These are phyloP conservation scores for Notothenia coriiceps DNA, from an alignment of 2,113 vertebrate species.

Conservation along the genomic window DNA sequence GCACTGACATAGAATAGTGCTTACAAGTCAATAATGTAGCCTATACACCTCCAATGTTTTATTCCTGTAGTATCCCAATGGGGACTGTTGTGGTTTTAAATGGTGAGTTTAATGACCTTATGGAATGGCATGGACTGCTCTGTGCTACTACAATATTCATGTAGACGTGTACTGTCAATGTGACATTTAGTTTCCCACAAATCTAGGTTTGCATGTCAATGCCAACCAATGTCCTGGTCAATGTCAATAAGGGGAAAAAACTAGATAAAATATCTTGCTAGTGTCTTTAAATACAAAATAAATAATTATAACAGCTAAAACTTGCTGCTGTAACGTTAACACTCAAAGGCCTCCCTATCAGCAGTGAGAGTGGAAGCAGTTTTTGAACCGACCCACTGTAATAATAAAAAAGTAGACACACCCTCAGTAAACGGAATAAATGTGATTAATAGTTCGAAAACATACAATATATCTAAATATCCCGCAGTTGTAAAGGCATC, in stretches of 20 bases:
- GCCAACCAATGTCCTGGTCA: too few relatives aligned
- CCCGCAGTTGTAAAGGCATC: constrained; percentile 20
- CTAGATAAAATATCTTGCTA: constrained; percentile 6
- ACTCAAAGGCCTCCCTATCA: constrained; percentile 25
- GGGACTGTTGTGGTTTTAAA: constrained; percentile 51
- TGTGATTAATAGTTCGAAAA: constrained; percentile 11
- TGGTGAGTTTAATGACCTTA: constrained; percentile 62
- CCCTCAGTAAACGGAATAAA: constrained; percentile 77
- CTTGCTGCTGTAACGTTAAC: constrained; percentile 6
- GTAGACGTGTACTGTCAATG: neutral
- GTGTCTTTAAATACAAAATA: neutral
- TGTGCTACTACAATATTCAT: constrained; percentile 1
- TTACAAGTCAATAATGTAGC: constrained; percentile 33
- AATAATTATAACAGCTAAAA: neutral
- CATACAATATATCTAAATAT: neutral
- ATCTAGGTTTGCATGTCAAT: neutral
- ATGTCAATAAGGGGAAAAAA: neutral
- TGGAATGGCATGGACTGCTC: constrained; percentile 13
- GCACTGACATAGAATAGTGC: constrained; percentile 34
- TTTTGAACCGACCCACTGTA: constrained; percentile 38
- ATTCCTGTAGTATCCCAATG: constrained; percentile 28
- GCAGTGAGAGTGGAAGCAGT: constrained; percentile 41
- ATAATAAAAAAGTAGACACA: constrained; percentile 77
- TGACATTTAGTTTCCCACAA: neutral
- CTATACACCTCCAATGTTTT: constrained; percentile 25